Evolutionary conservation across 1,140 invertebrate genomes (phyloP), one percentile per base, ranked within the genome.

Genomic region (Nephotettix cincticeps): DNA sequence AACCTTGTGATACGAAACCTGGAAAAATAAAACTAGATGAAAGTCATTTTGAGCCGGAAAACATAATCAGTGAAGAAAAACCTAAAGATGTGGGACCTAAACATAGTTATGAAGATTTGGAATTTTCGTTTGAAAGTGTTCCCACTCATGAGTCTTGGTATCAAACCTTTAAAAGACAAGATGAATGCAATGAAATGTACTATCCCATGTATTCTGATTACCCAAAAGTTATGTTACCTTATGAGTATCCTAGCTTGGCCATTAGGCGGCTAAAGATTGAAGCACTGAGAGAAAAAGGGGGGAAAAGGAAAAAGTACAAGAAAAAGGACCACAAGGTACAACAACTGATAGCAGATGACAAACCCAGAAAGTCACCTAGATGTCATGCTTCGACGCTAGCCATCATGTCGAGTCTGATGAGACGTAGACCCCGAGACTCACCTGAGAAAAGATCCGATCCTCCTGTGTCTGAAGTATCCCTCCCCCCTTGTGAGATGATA

Each of bases 331-430:
- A 2, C 6, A 61, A 61, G 25, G 2, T 61, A 23, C 21, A 61
- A 28, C 56, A 61, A 70, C 84, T 86, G 58, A 77, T 86, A 29
- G 69, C 79, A 1, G 83, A 88, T 65, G 81, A 85, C 71, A 89
- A 89, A 71, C 90, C 92, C 0, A 81, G 92, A n/a, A 93, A 94
- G 76, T 93, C 91, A 1, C 93, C 93, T 0, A 81, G 93, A 29
- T 93, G 93, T 78, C 93, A 94, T 76, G 92, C 92, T 0, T 93
- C 91, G 0, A 94, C 93, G 0, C 78, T 93, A 36, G 93, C 92
- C 0, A 91, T 94, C 68, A 86, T 94, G 71, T 90, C 89, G 67
- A 87, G 87, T 63, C 78, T 90, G 84, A 25, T 68, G 43, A 61
- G 66, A 9, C 64, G 74, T 9, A 40, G 71, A 19, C 54, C 65